Percentiles rank a stretch among this genome's conserved stretches.
Conservation (phyloP, 2,113 vertebrate species). For the Meles meles region DNA sequence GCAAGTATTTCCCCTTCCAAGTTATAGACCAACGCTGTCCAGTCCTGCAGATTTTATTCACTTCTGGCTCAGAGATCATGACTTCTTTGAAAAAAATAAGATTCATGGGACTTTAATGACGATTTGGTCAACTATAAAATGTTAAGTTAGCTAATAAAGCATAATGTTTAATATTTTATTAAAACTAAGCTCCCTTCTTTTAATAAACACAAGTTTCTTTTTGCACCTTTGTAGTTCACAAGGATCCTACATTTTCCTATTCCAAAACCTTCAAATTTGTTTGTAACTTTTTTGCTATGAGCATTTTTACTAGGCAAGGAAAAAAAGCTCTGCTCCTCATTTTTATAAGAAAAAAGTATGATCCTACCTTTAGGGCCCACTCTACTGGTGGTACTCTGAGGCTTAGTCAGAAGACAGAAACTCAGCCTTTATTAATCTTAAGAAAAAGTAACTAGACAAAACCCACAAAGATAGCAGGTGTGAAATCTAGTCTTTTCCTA, state of each 20-base stretch:
- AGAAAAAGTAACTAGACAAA: not conserved
- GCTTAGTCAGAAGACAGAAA: not conserved
- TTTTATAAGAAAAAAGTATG: not conserved
- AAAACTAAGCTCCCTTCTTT: not conserved
- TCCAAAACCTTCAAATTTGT: not conserved
- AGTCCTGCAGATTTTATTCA: not conserved
- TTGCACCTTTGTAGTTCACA: not conserved
- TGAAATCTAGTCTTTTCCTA: not conserved
- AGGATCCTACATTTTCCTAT: not conserved
- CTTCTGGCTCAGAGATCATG: not conserved
- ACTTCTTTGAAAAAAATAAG: not conserved
- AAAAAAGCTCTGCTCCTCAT: not conserved
- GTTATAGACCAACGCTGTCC: not conserved
- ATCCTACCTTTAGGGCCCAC: not conserved
- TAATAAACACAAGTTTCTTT: not conserved
- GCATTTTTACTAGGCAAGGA: not conserved
- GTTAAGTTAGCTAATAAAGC: not conserved
- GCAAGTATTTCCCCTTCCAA: not conserved
- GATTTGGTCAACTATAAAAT: not conserved
- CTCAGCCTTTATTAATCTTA: not conserved
- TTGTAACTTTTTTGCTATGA: not conserved
- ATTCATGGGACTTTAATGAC: not conserved
- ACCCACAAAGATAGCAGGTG: not conserved
- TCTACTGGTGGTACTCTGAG: not conserved
- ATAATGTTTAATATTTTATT: not conserved